A percentile compares a stretch with the other conserved stretches of the same genome.
These are phyloP conservation scores for Bufo bufo DNA, from an alignment of 2,113 vertebrate genomes.

Conservation along the genomic window DNA sequence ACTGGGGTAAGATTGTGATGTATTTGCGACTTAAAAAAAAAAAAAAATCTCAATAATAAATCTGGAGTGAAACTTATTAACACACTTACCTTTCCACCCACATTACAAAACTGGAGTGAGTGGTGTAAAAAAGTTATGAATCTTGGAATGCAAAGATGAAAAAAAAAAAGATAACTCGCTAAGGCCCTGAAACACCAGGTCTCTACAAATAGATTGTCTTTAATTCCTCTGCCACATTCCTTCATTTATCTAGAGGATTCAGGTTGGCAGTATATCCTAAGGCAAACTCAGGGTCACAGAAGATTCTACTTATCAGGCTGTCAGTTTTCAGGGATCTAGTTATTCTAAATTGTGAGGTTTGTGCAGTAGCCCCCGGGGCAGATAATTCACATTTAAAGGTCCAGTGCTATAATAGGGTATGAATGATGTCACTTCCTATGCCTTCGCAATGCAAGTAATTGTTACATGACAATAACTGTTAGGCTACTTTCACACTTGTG, in stretches of 20 bases:
- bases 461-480: no score
- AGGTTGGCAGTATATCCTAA: slow-evolving; percentile 45
- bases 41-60: no score
- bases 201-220: slow-evolving; percentile 19
- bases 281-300: slow-evolving; percentile 30
- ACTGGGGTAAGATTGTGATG: no score
- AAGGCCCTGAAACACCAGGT: not conserved
- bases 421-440: slow-evolving; percentile 1
- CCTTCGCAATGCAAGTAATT: not conserved
- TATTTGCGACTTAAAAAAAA: no score
- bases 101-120: no score
- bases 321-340: slow-evolving; percentile 35
- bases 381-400: slow-evolving; percentile 23
- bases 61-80: no score
- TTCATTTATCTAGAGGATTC: slow-evolving; percentile 39
- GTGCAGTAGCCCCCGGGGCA: slow-evolving; percentile 12
- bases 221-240: slow-evolving; percentile 17
- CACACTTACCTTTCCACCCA: no score
- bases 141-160: no score
- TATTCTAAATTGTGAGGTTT: slow-evolving; percentile 42
- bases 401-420: not conserved
- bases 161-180: no score
- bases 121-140: no score
- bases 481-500: no score
- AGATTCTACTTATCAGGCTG: slow-evolving; percentile 19